These are phyloP conservation scores for Alloscopus bannaensis DNA, from an alignment of 2,888 invertebrate genomes.

Conservation along the genomic window DNA sequence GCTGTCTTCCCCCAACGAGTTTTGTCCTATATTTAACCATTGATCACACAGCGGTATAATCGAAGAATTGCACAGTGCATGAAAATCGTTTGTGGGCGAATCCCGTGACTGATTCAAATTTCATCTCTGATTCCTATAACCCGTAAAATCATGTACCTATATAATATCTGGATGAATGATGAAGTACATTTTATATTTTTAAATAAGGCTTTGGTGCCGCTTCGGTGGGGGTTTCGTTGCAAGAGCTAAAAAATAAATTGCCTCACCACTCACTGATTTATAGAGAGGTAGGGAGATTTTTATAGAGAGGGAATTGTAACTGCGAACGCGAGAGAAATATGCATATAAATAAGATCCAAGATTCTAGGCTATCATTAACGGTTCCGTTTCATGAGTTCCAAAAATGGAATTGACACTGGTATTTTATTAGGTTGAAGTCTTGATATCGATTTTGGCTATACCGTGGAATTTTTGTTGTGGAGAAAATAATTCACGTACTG, in stretches of 20 bases:
- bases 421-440: no score
- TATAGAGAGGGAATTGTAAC: no score
- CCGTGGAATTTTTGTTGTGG: no score
- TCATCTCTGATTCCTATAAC: background rate
- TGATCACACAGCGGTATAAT: no score
- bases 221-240: background rate
- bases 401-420: background rate
- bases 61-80: background rate
- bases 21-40: no score
- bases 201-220: background rate
- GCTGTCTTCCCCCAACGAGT: no score
- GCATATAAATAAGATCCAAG: no score
- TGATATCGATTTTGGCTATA: no score
- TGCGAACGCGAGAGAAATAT: no score
- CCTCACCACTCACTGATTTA: background rate
- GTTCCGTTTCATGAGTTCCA: constrained; percentile 1
- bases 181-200: no score
- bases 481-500: no score
- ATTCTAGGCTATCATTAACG: background rate
- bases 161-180: background rate
- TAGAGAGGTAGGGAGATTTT: background rate
- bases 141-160: background rate
- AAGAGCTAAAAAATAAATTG: constrained; percentile 11
- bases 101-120: background rate
- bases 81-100: background rate